phyloP scores from a whole-genome alignment of 1,140 invertebrate genomes.

The Neodiprion fabricii region DNA sequence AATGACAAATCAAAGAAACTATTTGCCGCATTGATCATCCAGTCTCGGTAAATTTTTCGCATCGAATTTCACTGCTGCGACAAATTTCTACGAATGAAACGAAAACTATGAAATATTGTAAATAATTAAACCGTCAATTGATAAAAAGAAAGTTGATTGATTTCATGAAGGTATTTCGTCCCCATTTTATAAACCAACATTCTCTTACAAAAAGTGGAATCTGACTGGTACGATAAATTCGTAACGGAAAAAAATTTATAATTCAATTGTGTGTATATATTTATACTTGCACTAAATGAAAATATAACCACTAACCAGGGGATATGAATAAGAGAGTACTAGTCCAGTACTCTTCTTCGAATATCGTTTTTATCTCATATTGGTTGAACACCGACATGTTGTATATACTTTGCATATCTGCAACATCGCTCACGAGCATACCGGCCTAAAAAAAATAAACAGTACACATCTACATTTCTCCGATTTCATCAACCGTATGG shows the following conservation, averaged over 20 bases:
- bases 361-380: not conserved
- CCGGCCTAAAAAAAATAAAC: not conserved
- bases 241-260: not conserved
- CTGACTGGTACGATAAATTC: too few relatives aligned
- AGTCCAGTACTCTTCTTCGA: constrained; percentile 55
- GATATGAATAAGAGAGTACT: constrained; percentile 54
- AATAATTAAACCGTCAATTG: too few relatives aligned
- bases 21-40: not conserved
- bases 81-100: too few relatives aligned
- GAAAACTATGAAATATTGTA: too few relatives aligned
- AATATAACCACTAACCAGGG: constrained; percentile 41
- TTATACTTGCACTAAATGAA: not conserved
- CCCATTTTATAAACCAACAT: too few relatives aligned
- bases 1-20: constrained; percentile 9
- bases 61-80: too few relatives aligned
- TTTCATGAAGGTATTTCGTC: too few relatives aligned
- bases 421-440: constrained; percentile 32
- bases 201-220: too few relatives aligned
- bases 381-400: constrained; percentile 30
- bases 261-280: not conserved
- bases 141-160: too few relatives aligned
- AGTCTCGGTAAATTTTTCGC: too few relatives aligned
- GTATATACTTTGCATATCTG: constrained; percentile 53
- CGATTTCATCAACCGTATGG: not conserved
- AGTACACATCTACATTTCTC: not conserved